These are phyloP conservation scores for Epicampocera succincta DNA, from an alignment of 2,888 invertebrate species.

Conservation along the genomic window DNA sequence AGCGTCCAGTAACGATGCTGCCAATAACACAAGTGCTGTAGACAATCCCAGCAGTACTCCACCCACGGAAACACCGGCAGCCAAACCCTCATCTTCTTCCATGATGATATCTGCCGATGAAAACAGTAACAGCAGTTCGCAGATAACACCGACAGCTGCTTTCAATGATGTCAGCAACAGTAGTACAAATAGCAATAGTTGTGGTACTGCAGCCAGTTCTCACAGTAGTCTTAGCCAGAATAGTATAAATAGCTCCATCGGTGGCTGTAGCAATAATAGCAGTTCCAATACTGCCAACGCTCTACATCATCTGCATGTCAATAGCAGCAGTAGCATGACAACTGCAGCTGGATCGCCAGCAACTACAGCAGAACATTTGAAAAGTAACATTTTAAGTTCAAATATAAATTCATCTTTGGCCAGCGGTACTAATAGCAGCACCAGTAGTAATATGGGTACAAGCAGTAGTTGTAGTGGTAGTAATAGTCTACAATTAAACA, in stretches of 20 bases:
- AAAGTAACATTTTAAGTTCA: constrained; percentile 68
- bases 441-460: constrained; percentile 63
- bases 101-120: constrained; percentile 73
- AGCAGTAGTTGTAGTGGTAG: constrained; percentile 72
- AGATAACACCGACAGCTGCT: constrained; percentile 76
- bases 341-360: constrained; percentile 39
- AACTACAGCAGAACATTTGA: constrained; percentile 70
- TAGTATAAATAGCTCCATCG: constrained; percentile 73
- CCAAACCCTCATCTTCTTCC: constrained; percentile 52
- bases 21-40: constrained; percentile 40
- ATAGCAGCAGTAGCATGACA: constrained; percentile 56
- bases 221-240: constrained; percentile 75
- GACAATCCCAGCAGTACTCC: constrained; percentile 50
- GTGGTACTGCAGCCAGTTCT: constrained; percentile 75
- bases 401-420: constrained; percentile 71
- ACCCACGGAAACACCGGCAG: constrained; percentile 32
- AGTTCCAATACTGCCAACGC: constrained; percentile 52
- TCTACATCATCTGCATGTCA: constrained; percentile 55
- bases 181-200: constrained; percentile 80
- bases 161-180: constrained; percentile 79
- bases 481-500: constrained; percentile 69
- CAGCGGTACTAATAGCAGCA: constrained; percentile 63
- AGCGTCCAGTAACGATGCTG: constrained; percentile 68
- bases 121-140: constrained; percentile 74
- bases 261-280: constrained; percentile 72